Base-by-base conservation (phyloP, 2,797 vertebrate species). In the Geotria australis region DNA sequence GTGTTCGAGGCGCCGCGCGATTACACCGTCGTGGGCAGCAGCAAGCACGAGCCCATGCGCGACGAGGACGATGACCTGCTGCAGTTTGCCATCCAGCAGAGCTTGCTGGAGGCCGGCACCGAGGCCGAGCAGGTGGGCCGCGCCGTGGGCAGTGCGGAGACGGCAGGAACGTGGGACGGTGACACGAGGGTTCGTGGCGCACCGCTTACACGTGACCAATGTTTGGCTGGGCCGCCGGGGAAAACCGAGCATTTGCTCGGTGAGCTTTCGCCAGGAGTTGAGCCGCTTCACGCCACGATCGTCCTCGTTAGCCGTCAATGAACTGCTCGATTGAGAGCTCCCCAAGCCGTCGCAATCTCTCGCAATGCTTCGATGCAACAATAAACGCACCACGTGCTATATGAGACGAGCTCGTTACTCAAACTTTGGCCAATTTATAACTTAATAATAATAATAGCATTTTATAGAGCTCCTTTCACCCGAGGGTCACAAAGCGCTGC, bases 51-150 rank as follows among this genome's bases (percentile, higher is more conserved):
- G 58, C 64, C 71, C n/a, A 70, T 77, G 59, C 71, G 82, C 2
- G 85, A 95, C 38, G 88, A 93, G 0, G 86, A 96, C 2, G 89
- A 96, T 3, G 75, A 78, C 57, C 70, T 96, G 61, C 71, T 96
- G 58, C 85, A 94, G 73, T 95, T 86, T 1, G 85, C 89, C 66
- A 96, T 96, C 63, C 85, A 96, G 69, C 89, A 96, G 73, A 96
- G 89, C 66, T 77, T 96, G 68, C 74, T 96, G 56, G 86, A 96
- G 62, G 83, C 85, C 0, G 85, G 88, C 62, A 85, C 81, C 1
- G 88, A 96, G 64, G 88, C 80, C 0, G 88, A 96, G 63, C 88
- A 96, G 88, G 88, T 93, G 64, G 56, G 68, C 60, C 8, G 46
- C n/a, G 1, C 1, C 1, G 3, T 7, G 8, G 10, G 13, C 46